These are phyloP conservation scores for Astreopora myriophthalma DNA, from an alignment of 64 coral and sea anemone species.

Conservation along the genomic window DNA sequence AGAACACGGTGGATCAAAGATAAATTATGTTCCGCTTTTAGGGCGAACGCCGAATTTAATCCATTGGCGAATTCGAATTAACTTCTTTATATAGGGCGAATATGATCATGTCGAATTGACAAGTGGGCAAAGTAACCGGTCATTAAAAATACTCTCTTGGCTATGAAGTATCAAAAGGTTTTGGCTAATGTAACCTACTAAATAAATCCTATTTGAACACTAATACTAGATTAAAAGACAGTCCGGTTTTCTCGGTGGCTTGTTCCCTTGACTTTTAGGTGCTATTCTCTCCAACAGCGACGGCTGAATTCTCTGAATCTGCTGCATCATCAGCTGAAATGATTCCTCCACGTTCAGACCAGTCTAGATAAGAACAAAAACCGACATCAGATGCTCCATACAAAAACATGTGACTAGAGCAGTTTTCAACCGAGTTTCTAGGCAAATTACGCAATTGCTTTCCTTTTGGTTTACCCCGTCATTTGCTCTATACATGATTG, in stretches of 20 bases:
- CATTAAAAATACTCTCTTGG: neutral
- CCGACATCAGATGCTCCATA: no score
- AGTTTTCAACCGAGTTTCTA: no score
- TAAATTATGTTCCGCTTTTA: no score
- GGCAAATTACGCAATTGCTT: no score
- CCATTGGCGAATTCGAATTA: neutral
- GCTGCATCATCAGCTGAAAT: conserved; percentile 95
- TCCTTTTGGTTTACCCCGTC: no score
- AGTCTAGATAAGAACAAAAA: conserved; percentile 66
- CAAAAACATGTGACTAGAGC: no score
- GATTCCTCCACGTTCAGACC: conserved; percentile 92
- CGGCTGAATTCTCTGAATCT: conserved; percentile 92
- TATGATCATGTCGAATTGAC: neutral
- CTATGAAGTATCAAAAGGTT: neutral
- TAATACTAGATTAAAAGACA: conserved; percentile 23
- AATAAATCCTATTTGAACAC: conserved; percentile 9
- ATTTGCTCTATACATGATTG: no score
- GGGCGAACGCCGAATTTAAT: neutral
- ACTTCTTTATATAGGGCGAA: neutral
- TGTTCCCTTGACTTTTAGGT: conserved; percentile 60
- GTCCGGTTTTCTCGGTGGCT: conserved; percentile 67
- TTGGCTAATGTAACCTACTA: neutral
- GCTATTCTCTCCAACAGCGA: conserved; percentile 85
- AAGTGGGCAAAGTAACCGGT: neutral
- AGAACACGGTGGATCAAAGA: no score